These are phyloP conservation scores for Cygnus buccinator DNA, from an alignment of 2,113 vertebrate genomes.

Conservation along the genomic window DNA sequence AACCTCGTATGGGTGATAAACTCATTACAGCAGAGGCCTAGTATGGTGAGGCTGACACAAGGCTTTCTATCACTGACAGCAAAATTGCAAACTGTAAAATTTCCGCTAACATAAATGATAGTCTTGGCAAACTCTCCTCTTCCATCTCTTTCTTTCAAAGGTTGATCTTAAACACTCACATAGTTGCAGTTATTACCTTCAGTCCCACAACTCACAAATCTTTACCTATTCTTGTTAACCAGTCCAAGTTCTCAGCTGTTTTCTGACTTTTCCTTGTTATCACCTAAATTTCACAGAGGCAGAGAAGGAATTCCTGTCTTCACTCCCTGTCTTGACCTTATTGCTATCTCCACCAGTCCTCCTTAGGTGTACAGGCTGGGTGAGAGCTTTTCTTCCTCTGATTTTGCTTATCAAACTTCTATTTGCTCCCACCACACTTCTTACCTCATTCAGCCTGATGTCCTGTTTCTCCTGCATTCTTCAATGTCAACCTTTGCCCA, in stretches of 20 bases:
- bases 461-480: background rate
- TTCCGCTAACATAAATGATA: background rate
- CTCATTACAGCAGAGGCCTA: slow-evolving; percentile 25
- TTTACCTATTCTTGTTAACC: background rate
- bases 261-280: background rate
- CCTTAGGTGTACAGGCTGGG: background rate
- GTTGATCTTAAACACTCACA: background rate
- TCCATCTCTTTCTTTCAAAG: background rate
- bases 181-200: background rate
- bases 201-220: background rate
- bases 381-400: background rate
- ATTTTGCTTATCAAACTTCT: background rate
- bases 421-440: background rate
- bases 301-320: background rate
- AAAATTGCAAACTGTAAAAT: slow-evolving; percentile 53
- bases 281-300: background rate
- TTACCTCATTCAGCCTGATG: background rate
- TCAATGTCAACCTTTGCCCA: background rate
- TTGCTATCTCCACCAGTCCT: background rate
- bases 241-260: background rate
- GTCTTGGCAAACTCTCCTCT: background rate
- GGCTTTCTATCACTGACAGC: slow-evolving; percentile 57
- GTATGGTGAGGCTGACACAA: background rate
- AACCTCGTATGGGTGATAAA: slow-evolving; percentile 46
- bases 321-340: background rate